A percentile compares a stretch with the other conserved stretches of the same genome.
These are phyloP conservation scores for Ptilorrhoa leucosticta DNA, from an alignment of 2,113 vertebrate genomes.

Conservation along the genomic window DNA sequence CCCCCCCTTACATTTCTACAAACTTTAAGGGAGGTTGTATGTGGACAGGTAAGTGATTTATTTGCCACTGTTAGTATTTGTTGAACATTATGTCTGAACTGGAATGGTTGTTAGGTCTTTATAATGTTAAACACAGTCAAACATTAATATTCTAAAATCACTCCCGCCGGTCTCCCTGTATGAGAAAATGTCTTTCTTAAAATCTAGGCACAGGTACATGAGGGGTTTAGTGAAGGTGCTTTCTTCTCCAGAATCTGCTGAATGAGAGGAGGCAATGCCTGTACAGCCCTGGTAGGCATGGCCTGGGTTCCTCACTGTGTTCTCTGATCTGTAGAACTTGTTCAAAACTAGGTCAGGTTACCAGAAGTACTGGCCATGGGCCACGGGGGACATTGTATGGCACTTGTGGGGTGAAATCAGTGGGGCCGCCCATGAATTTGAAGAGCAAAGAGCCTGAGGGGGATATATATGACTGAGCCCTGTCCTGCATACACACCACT, in stretches of 20 bases:
- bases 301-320: neutral
- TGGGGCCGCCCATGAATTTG: neutral
- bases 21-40: neutral
- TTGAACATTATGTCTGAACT: neutral
- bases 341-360: neutral
- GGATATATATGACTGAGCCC: rapidly evolving
- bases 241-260: neutral
- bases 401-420: neutral
- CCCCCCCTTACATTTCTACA: neutral
- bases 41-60: neutral
- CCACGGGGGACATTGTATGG: too few species aligned
- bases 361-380: neutral
- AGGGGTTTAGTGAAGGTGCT: neutral
- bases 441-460: neutral
- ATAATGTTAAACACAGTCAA: neutral
- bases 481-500: neutral
- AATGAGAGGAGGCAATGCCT: neutral
- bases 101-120: neutral
- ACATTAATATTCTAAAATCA: neutral
- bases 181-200: neutral
- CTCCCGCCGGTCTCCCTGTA: neutral
- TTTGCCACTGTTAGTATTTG: neutral
- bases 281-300: neutral
- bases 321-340: neutral
- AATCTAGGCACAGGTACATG: neutral